Percentiles rank a stretch among this genome's conserved stretches.
Evolutionary conservation across 2,113 vertebrate genomes (phyloP).

Genomic region (Halichoeres trimaculatus): DNA sequence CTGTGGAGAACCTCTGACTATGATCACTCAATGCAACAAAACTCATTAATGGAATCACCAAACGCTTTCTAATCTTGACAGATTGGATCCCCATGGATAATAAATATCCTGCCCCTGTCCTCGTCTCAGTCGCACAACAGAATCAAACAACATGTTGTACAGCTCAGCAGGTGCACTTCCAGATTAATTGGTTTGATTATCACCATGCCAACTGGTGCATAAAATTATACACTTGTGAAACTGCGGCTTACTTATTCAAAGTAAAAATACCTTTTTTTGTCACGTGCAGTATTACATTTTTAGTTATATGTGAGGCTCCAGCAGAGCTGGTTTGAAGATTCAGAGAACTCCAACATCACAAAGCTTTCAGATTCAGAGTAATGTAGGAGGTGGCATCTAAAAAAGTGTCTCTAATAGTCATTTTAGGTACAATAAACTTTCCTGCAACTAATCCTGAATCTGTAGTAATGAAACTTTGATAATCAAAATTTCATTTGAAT

Average conservation of each 20-base stretch:
- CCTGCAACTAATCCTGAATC: no score
- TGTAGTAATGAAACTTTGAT: no score
- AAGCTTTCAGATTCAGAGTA: no score
- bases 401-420: no score
- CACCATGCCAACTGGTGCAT: constrained; percentile 9
- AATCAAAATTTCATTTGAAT: no score
- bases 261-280: background rate
- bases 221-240: constrained; percentile 9
- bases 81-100: constrained; percentile 64
- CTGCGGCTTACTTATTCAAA: constrained; percentile 21
- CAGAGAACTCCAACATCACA: no score
- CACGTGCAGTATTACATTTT: background rate
- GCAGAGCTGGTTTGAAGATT: no score
- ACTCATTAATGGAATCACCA: constrained; percentile 77
- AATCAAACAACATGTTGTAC: constrained; percentile 52
- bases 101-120: constrained; percentile 43
- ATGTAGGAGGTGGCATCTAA: no score
- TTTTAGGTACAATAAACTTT: no score
- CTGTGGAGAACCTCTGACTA: constrained; percentile 66
- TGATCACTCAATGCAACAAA: constrained; percentile 73
- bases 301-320: background rate
- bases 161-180: constrained; percentile 47
- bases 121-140: constrained; percentile 26
- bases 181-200: constrained; percentile 54
- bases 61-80: constrained; percentile 60